Conservation (phyloP, 2,888 invertebrate species). For the Netelia fuscicornis region DNA sequence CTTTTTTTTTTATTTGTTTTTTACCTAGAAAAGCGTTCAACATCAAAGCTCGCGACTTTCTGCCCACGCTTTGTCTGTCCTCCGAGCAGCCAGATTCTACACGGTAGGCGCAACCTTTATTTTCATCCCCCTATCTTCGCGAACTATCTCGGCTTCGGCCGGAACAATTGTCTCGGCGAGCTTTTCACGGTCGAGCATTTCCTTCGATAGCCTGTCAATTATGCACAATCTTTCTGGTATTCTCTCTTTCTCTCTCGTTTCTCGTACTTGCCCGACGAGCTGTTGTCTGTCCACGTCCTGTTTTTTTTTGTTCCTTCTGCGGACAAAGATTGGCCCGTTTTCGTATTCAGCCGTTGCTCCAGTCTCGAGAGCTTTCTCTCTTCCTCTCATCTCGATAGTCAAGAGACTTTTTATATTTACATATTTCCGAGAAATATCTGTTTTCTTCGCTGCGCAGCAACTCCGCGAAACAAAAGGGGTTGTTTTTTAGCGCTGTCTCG, state of each 20-base stretch:
- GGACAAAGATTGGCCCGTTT: slow-evolving; percentile 22
- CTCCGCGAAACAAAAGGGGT: background rate
- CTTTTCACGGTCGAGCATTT: slow-evolving; percentile 61
- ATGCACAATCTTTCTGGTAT: slow-evolving; percentile 36
- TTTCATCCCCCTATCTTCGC: slow-evolving; percentile 8
- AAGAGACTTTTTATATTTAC: background rate
- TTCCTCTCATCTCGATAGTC: background rate
- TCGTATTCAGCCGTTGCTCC: background rate
- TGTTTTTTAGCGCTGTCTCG: background rate
- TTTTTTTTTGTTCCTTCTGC: background rate
- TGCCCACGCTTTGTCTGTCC: slow-evolving; percentile 12
- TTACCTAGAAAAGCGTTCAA: background rate
- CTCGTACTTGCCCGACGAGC: slow-evolving; percentile 11
- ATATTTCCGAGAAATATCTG: background rate
- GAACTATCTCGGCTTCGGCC: background rate
- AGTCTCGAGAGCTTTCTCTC: background rate
- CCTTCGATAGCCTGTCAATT: slow-evolving; percentile 65
- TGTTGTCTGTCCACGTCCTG: slow-evolving; percentile 21
- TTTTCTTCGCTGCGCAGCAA: background rate
- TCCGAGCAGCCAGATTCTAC: slow-evolving; percentile 9
- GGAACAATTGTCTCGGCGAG: slow-evolving; percentile 25
- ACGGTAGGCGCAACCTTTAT: slow-evolving; percentile 19
- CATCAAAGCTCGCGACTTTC: slow-evolving; percentile 25
- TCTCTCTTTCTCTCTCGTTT: slow-evolving; percentile 20
- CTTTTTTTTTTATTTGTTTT: slow-evolving; percentile 14